These are phyloP conservation scores for Brachionus manjavacas DNA, from an alignment of 1,140 invertebrate genomes.

Conservation along the genomic window DNA sequence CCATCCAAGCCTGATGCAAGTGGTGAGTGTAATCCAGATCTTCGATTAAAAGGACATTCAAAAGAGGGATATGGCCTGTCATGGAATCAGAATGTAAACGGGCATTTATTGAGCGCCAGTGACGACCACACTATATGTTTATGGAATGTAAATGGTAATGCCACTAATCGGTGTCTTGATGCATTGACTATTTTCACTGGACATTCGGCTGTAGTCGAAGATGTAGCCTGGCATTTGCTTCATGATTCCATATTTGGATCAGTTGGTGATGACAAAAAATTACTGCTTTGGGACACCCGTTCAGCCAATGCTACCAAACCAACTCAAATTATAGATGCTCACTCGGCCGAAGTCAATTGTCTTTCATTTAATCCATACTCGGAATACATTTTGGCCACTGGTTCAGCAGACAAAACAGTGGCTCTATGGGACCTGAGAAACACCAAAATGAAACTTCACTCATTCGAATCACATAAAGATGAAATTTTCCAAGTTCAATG, in stretches of 20 bases:
- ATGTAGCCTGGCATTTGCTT: conserved; percentile 97
- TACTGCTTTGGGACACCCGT: conserved; percentile 99
- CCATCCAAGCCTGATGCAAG: not conserved
- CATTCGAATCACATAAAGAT: conserved; percentile 99
- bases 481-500: conserved; percentile 99
- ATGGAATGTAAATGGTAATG: conserved; percentile 96
- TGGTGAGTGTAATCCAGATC: conserved; percentile 76
- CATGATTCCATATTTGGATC: conserved; percentile 98
- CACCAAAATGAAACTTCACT: conserved; percentile 93
- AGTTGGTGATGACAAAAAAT: conserved; percentile 97
- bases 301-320: conserved; percentile 92
- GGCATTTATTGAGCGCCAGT: conserved; percentile 88
- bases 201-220: conserved; percentile 97
- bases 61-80: conserved; percentile 95
- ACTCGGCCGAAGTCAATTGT: conserved; percentile 98
- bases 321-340: conserved; percentile 95
- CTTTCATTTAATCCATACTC: conserved; percentile 98
- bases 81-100: conserved; percentile 98
- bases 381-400: conserved; percentile 96
- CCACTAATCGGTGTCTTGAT: conserved; percentile 87
- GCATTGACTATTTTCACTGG: conserved; percentile 85
- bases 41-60: conserved; percentile 84
- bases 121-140: conserved; percentile 99
- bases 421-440: conserved; percentile 97
- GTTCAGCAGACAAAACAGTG: conserved; percentile 87